Conservation (phyloP, 2,888 invertebrate species). For the Atrina japonica region DNA sequence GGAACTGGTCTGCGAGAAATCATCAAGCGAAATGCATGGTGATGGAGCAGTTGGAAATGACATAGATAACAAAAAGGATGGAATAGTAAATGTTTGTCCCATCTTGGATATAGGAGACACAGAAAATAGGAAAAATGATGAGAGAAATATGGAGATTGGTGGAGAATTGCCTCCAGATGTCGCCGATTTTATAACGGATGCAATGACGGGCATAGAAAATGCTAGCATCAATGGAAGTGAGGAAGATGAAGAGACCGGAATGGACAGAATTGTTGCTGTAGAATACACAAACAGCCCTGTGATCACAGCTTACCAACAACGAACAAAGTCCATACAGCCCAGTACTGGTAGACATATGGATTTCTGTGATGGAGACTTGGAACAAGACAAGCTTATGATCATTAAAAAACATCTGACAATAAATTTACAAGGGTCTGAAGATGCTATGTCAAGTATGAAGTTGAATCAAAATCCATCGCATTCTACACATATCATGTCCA, state of each 20-base stretch:
- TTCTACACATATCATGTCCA: background rate
- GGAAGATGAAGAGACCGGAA: background rate
- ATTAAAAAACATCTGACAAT: conserved; percentile 3
- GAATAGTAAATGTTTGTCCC: background rate
- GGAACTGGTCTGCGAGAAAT: background rate
- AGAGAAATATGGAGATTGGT: conserved; percentile 27
- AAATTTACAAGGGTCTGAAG: background rate
- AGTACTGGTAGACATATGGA: no score
- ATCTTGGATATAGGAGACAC: background rate
- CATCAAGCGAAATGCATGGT: background rate
- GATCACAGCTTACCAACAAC: background rate
- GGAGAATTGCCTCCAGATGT: conserved; percentile 70
- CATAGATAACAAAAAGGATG: background rate
- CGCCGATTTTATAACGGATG: conserved; percentile 71
- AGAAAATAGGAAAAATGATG: conserved; percentile 2
- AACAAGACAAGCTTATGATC: background rate
- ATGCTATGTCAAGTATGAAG: no score
- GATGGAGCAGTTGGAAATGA: background rate
- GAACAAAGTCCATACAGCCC: no score
- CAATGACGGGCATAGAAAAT: conserved; percentile 30
- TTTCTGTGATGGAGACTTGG: no score
- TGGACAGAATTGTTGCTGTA: conserved; percentile 4
- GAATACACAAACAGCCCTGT: background rate
- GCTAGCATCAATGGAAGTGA: conserved; percentile 19
- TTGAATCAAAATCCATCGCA: background rate